Base-by-base conservation (phyloP, 2,113 vertebrate species). In the Chaenogobius annularis region DNA sequence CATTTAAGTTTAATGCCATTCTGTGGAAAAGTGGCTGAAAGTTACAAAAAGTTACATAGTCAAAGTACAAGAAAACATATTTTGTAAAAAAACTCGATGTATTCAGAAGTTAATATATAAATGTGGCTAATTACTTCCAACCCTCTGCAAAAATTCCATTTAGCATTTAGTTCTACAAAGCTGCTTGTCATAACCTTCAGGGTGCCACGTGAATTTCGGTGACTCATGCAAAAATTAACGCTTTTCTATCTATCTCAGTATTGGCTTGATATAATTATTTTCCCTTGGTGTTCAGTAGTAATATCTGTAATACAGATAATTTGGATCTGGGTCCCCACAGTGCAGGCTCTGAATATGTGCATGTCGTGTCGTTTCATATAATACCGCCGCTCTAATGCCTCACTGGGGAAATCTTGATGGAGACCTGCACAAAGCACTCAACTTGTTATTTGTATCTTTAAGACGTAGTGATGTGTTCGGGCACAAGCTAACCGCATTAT, bases 261-360 rank as follows among this genome's bases (percentile, higher is more conserved):
- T 0, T 23, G 4, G 5, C 17, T 11, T 23, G 37, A 73, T 68
- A 11, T 70, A 72, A 80, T 83, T 66, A 65, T 77, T 75, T 70
- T 79, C 56, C 17, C 22, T 59, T 62, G 61, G 73, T 81, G 63
- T 79, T 59, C 4, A 77, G 65, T 56, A 74, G 73, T 84, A 80
- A 72, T 65, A 63, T 69, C 75, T 67, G 74, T 82, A 71, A 79
- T 87, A 81, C 76, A 81, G 70, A 79, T 83, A 85, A 85, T 87
- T 78, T 67, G 75, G 66, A 70, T 50, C 76, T 48, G 54, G 63
- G 75, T 71, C 26, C 72, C 71, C 19, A 44, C 5, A 13, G 70
- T 71, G 77, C 74, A 44, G 26, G 35, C 43, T 61, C 66, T 70
- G 70, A 26, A 46, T 20, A 37, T 54, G 66, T 73, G 63, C 40